Conservation (phyloP, 2,888 invertebrate species). For the Odontothrips loti region DNA sequence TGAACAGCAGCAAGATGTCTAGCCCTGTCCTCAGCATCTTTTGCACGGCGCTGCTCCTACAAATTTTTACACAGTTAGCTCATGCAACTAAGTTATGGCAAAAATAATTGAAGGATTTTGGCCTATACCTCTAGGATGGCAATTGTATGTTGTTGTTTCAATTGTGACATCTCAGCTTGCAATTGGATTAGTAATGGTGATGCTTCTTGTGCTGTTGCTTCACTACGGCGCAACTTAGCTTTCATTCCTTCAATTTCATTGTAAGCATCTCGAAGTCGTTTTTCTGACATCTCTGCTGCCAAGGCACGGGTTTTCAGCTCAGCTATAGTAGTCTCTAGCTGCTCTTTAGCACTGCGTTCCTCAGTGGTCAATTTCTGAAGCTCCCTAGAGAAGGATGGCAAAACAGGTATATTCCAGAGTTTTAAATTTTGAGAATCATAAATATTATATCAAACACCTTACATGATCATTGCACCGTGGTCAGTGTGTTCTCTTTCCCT, state of each 20-base stretch:
- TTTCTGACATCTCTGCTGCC: conserved; percentile 52
- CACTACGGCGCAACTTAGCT: conserved; percentile 49
- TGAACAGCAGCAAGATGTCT: conserved; percentile 63
- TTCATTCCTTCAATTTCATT: conserved; percentile 46
- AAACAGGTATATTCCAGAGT: background rate
- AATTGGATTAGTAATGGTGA: conserved; percentile 62
- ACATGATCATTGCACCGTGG: conserved; percentile 70
- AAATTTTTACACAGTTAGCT: conserved; percentile 3
- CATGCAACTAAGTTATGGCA: background rate
- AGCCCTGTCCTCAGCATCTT: conserved; percentile 68
- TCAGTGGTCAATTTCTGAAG: conserved; percentile 69
- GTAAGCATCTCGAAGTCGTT: conserved; percentile 61
- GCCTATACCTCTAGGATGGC: conserved; percentile 62
- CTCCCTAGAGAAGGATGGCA: conserved; percentile 53
- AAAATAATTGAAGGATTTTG: background rate
- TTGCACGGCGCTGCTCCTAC: conserved; percentile 66
- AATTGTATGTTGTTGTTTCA: conserved; percentile 68
- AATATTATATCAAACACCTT: conserved; percentile 37
- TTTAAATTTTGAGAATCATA: background rate
- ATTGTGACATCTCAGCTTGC: conserved; percentile 65
- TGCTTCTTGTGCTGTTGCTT: conserved; percentile 57
- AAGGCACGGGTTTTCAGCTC: conserved; percentile 49
- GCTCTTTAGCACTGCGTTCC: conserved; percentile 70
- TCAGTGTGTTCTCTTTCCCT: conserved; percentile 76
- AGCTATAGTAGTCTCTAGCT: conserved; percentile 61